Percentiles rank a stretch among this genome's conserved stretches.
phyloP scores from a whole-genome alignment of 2,888 invertebrate genomes.

The Amiota communis region DNA sequence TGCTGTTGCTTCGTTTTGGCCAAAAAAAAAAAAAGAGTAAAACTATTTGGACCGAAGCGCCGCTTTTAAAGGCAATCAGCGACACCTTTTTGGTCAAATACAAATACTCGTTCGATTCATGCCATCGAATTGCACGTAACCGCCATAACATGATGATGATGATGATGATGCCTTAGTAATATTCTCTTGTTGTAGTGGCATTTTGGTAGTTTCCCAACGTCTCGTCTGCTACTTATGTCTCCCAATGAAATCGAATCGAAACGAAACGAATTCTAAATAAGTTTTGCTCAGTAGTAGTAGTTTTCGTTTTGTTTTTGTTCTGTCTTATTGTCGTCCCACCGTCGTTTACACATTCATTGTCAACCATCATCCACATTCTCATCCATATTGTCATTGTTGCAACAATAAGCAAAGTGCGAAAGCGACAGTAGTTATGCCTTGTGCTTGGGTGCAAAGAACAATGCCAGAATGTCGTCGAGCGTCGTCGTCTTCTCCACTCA shows the following conservation, averaged over 20 bases:
- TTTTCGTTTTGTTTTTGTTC: background rate
- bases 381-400: slow-evolving; percentile 9
- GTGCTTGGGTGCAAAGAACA: slow-evolving; percentile 59
- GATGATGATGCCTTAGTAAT: background rate
- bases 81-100: slow-evolving; percentile 68
- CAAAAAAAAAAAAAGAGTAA: slow-evolving; percentile 11
- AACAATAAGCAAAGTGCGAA: slow-evolving; percentile 58
- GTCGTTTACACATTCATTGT: background rate
- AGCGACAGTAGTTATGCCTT: slow-evolving; percentile 55
- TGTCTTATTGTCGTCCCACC: background rate
- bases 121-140: background rate
- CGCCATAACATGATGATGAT: background rate
- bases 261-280: slow-evolving; percentile 28
- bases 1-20: slow-evolving; percentile 24
- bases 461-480: slow-evolving; percentile 52
- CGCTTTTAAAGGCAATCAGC: slow-evolving; percentile 73
- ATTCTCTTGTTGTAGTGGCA: slow-evolving; percentile 8
- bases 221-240: background rate
- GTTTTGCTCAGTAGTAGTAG: background rate
- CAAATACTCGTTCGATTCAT: slow-evolving; percentile 54
- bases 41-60: slow-evolving; percentile 59
- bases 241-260: slow-evolving; percentile 27
- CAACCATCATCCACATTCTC: background rate
- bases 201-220: slow-evolving; percentile 8
- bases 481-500: slow-evolving; percentile 28